A percentile compares a stretch with the other conserved stretches of the same genome.
Conservation (phyloP, 2,113 vertebrate species). For the Echinops telfairi region DNA sequence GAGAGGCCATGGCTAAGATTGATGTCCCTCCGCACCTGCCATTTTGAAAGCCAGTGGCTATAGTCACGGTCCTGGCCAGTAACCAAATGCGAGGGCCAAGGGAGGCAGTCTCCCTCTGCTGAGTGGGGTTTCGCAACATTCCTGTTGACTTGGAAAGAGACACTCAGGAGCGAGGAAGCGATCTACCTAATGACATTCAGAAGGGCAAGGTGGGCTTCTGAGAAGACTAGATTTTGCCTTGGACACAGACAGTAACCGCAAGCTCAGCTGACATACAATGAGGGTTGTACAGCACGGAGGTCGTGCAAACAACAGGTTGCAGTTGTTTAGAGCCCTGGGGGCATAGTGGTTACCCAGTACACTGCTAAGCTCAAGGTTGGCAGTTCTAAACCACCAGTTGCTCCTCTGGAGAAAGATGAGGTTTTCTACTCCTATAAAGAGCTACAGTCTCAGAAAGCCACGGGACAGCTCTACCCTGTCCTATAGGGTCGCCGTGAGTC, state of each 20-base stretch:
- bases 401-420: too few relatives aligned
- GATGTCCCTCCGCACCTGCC: constrained; percentile 15
- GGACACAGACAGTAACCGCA: constrained; percentile 31
- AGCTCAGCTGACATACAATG: background rate
- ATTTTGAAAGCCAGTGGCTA: constrained; percentile 25
- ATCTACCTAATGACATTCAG: background rate
- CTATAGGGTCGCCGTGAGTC: too few relatives aligned
- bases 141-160: background rate
- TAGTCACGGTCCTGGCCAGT: background rate
- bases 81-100: constrained; percentile 1
- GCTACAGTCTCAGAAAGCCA: too few relatives aligned
- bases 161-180: background rate
- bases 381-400: too few relatives aligned
- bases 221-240: constrained; percentile 45
- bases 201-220: background rate
- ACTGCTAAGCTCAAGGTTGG: too few relatives aligned
- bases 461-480: too few relatives aligned
- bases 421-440: too few relatives aligned
- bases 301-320: background rate
- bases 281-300: background rate
- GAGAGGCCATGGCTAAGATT: background rate
- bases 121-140: constrained; percentile 1
- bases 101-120: constrained; percentile 2
- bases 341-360: too few relatives aligned
- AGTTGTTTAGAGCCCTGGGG: background rate